A percentile compares a stretch with the other conserved stretches of the same genome.
Evolutionary conservation across 2,113 vertebrate species (phyloP).

Genomic region (Epinephelus fuscoguttatus): DNA sequence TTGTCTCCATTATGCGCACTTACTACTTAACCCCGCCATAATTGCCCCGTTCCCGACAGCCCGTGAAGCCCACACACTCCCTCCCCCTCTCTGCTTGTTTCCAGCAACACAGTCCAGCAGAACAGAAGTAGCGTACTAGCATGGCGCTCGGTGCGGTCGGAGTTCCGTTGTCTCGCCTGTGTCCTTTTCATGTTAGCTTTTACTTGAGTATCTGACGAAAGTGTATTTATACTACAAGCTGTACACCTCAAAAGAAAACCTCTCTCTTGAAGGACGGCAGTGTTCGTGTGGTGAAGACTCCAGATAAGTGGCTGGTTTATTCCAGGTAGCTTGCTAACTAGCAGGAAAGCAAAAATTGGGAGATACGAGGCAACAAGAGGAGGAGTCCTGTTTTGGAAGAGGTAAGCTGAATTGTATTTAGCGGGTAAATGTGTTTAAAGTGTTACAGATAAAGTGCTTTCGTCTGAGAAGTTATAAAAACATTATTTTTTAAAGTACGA

Average conservation of each 20-base stretch:
- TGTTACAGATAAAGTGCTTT: not conserved
- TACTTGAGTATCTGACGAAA: not conserved
- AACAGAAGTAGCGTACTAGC: conserved; percentile 64
- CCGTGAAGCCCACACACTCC: conserved; percentile 43
- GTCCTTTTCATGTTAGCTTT: conserved; percentile 41
- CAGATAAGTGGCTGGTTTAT: conserved; percentile 32
- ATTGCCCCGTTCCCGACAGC: conserved; percentile 3
- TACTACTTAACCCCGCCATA: not conserved
- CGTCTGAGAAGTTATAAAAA: not conserved
- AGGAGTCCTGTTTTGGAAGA: conserved; percentile 71
- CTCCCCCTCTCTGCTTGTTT: conserved; percentile 54
- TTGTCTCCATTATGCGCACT: not conserved
- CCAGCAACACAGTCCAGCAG: conserved; percentile 62
- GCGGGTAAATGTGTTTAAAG: not conserved
- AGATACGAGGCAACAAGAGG: conserved; percentile 68
- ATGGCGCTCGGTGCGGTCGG: conserved; percentile 76
- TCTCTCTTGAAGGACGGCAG: not conserved
- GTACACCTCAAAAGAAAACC: not conserved
- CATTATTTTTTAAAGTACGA: not conserved
- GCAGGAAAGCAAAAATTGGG: conserved; percentile 67
- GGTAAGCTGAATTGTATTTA: conserved; percentile 58
- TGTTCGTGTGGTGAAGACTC: not conserved
- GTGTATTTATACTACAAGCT: rapidly evolving
- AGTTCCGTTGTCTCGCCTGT: conserved; percentile 56
- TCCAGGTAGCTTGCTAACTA: conserved; percentile 65